phyloP scores from a whole-genome alignment of 1,140 invertebrate genomes.

The Asbolus verrucosus region DNA sequence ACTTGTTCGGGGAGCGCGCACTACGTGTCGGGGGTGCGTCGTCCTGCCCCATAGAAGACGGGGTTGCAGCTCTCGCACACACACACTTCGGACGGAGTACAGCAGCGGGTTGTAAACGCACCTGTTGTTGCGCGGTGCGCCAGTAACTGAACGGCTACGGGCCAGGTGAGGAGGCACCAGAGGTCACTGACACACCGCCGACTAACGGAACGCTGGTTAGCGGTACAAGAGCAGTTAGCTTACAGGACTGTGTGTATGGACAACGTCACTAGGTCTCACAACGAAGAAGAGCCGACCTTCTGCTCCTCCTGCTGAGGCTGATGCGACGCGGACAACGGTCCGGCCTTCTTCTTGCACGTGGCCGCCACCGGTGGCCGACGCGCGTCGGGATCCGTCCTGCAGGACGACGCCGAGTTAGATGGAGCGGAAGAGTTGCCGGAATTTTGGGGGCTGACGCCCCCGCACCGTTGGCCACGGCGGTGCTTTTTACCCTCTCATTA shows the following conservation, averaged over 20 bases:
- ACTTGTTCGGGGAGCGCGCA: constrained; percentile 18
- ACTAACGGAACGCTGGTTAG: constrained; percentile 61
- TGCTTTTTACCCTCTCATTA: too few species aligned
- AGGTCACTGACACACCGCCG: constrained; percentile 62
- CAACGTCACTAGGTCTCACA: constrained; percentile 55
- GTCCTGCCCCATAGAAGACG: not conserved
- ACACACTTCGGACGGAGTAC: constrained; percentile 25
- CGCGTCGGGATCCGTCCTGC: not conserved
- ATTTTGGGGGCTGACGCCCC: too few species aligned
- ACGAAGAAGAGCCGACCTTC: constrained; percentile 46
- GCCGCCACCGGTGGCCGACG: constrained; percentile 3
- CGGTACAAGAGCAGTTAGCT: constrained; percentile 64
- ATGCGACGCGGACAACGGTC: constrained; percentile 16
- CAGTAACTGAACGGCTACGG: constrained; percentile 59
- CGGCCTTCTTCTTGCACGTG: constrained; percentile 31
- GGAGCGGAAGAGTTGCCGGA: too few species aligned
- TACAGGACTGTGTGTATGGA: constrained; percentile 63
- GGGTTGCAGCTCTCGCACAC: constrained; percentile 21
- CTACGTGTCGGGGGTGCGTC: not conserved
- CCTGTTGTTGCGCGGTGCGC: constrained; percentile 63
- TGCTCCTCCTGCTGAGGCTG: constrained; percentile 39
- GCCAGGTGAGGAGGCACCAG: constrained; percentile 62
- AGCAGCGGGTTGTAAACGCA: constrained; percentile 53
- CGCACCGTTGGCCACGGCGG: too few species aligned
- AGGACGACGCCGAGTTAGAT: constrained; percentile 9